Percentiles rank a stretch among this genome's conserved stretches.
Conservation (phyloP, 2,113 vertebrate genomes). For the Tupaia tana region DNA sequence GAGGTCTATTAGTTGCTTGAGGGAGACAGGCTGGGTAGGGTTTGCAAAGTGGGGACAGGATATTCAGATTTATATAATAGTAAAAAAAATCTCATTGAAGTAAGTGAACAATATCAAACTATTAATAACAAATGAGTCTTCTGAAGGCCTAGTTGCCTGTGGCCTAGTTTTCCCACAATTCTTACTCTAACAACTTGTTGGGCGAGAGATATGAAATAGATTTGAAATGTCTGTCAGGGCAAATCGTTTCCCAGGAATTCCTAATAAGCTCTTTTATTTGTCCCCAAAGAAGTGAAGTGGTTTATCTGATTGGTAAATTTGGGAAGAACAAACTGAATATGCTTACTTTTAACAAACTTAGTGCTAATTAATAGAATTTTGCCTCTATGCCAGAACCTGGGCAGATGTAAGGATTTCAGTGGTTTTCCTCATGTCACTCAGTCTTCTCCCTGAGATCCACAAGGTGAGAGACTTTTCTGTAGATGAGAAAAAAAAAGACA, state of each 20-base stretch:
- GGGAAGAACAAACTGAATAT: background rate
- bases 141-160: background rate
- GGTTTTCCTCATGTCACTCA: background rate
- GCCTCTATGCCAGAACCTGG: background rate
- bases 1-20: background rate
- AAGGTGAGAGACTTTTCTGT: background rate
- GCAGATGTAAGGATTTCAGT: background rate
- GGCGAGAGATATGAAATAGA: background rate
- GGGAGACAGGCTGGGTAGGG: background rate
- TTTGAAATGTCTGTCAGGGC: background rate
- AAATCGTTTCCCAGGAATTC: background rate
- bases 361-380: background rate
- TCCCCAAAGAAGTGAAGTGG: background rate
- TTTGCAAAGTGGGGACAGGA: background rate
- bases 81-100: background rate
- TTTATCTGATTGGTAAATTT: constrained; percentile 31
- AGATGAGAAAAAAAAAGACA: background rate
- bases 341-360: background rate
- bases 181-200: background rate
- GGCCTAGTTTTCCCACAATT: background rate
- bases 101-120: background rate
- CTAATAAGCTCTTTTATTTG: background rate
- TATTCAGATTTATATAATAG: background rate
- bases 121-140: background rate
- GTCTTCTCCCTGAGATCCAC: background rate